A percentile compares a stretch with the other conserved stretches of the same genome.
Evolutionary conservation across 2,888 invertebrate species (phyloP).

Genomic region (Coecobrya sp.): DNA sequence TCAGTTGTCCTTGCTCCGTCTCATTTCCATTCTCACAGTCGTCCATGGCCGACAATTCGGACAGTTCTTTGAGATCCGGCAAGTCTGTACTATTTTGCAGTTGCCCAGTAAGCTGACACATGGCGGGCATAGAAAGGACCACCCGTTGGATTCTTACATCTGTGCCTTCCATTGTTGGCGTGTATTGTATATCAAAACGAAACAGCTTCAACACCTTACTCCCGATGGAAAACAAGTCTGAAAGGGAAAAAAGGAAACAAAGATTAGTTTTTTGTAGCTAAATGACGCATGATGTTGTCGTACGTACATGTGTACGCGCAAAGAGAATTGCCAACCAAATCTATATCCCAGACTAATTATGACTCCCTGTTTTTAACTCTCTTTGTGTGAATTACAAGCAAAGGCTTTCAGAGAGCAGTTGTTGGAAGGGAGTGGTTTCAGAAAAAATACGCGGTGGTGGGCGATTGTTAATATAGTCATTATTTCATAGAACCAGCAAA

Average conservation of each 20-base stretch:
- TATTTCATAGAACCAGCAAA: slow-evolving; percentile 56
- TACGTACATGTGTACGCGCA: not conserved
- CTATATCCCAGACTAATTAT: not conserved
- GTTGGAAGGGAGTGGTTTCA: slow-evolving; percentile 33
- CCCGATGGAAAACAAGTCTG: slow-evolving; percentile 81
- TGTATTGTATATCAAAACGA: slow-evolving; percentile 73
- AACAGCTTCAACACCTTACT: slow-evolving; percentile 79
- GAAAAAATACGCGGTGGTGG: slow-evolving; percentile 38
- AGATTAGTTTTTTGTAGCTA: not conserved
- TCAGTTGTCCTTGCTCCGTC: slow-evolving; percentile 38
- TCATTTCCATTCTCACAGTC: slow-evolving; percentile 52
- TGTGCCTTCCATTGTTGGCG: slow-evolving; percentile 72
- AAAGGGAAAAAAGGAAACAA: slow-evolving; percentile 8
- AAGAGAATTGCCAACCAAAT: slow-evolving; percentile 11
- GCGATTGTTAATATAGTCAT: slow-evolving; percentile 64
- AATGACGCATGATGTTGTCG: not conserved
- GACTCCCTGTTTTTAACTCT: not conserved
- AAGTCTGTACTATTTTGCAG: slow-evolving; percentile 68
- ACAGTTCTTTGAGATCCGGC: slow-evolving; percentile 74
- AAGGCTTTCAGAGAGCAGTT: slow-evolving; percentile 16
- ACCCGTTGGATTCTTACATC: slow-evolving; percentile 79
- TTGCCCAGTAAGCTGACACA: slow-evolving; percentile 75
- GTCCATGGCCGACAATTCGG: slow-evolving; percentile 60
- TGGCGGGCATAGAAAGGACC: slow-evolving; percentile 77
- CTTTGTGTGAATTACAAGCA: slow-evolving; percentile 27